Conservation (phyloP, 2,888 invertebrate species). For the Athalia circularis region DNA sequence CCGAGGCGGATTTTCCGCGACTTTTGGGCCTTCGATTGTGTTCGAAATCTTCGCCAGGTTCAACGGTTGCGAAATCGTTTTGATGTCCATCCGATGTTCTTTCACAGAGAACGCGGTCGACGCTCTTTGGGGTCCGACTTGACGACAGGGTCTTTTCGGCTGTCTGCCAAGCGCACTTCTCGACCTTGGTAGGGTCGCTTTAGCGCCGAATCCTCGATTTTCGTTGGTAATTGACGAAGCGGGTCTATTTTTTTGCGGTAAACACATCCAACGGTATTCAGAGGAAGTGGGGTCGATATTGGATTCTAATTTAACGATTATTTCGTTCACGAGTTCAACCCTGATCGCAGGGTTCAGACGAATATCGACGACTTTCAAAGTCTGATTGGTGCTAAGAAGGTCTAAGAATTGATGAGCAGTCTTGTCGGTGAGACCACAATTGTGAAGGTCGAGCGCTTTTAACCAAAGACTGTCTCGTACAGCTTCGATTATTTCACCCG, state of each 20-base stretch:
- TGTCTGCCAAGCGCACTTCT: slow-evolving; percentile 57
- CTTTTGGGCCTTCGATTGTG: slow-evolving; percentile 22
- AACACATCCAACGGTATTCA: slow-evolving; percentile 65
- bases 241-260: slow-evolving; percentile 58
- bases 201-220: too few relatives aligned
- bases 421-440: slow-evolving; percentile 83
- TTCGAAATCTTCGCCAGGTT: not conserved
- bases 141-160: slow-evolving; percentile 54
- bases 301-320: slow-evolving; percentile 61
- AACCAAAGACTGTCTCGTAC: slow-evolving; percentile 88
- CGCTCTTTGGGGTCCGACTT: slow-evolving; percentile 49
- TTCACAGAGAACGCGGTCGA: slow-evolving; percentile 35
- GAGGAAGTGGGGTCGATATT: slow-evolving; percentile 55
- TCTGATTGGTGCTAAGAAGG: slow-evolving; percentile 80
- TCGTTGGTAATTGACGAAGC: slow-evolving; percentile 52
- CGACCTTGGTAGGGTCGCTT: slow-evolving; percentile 49
- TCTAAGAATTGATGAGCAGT: slow-evolving; percentile 78
- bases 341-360: slow-evolving; percentile 78
- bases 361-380: slow-evolving; percentile 82
- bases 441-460: slow-evolving; percentile 86
- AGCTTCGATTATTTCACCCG: slow-evolving; percentile 79
- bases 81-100: slow-evolving; percentile 52
- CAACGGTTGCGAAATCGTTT: not conserved
- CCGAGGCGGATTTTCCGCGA: slow-evolving; percentile 45
- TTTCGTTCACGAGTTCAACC: slow-evolving; percentile 74